These are phyloP conservation scores for Ryuthela nishihirai DNA, from an alignment of 2,888 invertebrate species.

Conservation along the genomic window DNA sequence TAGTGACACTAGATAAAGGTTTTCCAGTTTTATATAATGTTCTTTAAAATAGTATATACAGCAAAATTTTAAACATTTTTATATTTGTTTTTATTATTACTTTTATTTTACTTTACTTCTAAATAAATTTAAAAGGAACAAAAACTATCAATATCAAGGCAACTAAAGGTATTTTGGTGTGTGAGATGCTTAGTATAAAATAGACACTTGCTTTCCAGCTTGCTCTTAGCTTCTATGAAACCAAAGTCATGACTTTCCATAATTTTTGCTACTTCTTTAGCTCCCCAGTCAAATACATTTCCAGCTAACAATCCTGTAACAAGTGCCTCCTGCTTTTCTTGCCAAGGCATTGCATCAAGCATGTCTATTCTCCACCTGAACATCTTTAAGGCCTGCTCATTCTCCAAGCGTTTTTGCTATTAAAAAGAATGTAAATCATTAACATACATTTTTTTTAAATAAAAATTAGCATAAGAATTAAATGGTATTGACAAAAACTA, in stretches of 20 bases:
- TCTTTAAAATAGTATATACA: too few species aligned
- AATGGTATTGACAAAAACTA: too few species aligned
- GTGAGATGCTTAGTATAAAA: too few species aligned
- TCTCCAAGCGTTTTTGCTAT: slow-evolving; percentile 82
- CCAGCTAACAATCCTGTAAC: slow-evolving; percentile 59
- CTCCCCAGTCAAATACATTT: slow-evolving; percentile 98
- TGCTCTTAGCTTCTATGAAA: slow-evolving; percentile 72
- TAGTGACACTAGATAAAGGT: too few species aligned
- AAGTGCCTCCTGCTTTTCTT: slow-evolving; percentile 53
- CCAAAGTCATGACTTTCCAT: slow-evolving; percentile 74
- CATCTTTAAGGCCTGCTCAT: slow-evolving; percentile 69
- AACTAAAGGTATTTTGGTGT: too few species aligned
- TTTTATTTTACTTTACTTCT: too few species aligned
- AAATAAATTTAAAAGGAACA: too few species aligned
- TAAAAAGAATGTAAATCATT: slow-evolving; percentile 42
- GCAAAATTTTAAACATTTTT: too few species aligned
- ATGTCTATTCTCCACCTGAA: slow-evolving; percentile 64
- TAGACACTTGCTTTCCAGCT: slow-evolving; percentile 69
- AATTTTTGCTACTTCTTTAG: slow-evolving; percentile 79
- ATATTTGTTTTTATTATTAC: too few species aligned
- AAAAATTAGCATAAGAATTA: too few species aligned
- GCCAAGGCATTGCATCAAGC: slow-evolving; percentile 64
- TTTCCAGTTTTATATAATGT: too few species aligned
- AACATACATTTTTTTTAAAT: background rate
- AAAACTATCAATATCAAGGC: too few species aligned